Evolutionary conservation across 2,797 vertebrate species (phyloP), one percentile per base, ranked within the genome.

Genomic region (Phrynocephalus forsythii): DNA sequence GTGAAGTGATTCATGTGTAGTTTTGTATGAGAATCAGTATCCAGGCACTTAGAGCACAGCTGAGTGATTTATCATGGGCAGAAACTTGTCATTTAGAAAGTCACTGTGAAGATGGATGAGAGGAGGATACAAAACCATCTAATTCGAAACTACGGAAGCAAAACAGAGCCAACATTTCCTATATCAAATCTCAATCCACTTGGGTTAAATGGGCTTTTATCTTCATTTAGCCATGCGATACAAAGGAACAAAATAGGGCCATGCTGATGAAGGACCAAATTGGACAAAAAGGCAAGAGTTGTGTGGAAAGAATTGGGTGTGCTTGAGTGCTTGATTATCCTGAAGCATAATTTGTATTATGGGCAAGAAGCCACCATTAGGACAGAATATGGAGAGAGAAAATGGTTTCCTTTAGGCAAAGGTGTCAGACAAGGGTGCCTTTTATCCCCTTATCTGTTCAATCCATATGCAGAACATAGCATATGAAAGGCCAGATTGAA

Each of bases 21-120:
- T 68, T 85, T 92, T 91, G 71, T 82, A 76, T 48, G 72, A 77
- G 60, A 79, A 75, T 30, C 0, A 68, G 4, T 33, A n/a, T 68
- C 87, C 85, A 16, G 1, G 33, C 79, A 50, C 89, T 91, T 71
- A 84, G 16, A 87, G 90, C 82, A 60, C 24, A 0, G 75, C 5
- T 8, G 26, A 84, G 69, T 44, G 85, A 80, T 86, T 85, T 88
- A 85, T 85, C 87, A 85, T 88, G 71, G 79, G 15, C 86, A 48
- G 71, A 72, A 79, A 82, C 2, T 44, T 2, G 68, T 33, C 18
- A 66, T 52, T 87, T 71, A 76, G 18, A 89, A 86, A 10, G 9
- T 2, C 22, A 28, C 33, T 1, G 18, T 52, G 77, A 38, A 15
- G 28, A 52, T 18, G n/a, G 6, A 44, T 2, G 66, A 33, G 22